Percentiles rank a stretch among this genome's conserved stretches.
Conservation (phyloP, 2,888 invertebrate genomes). For the Agelastica alni region DNA sequence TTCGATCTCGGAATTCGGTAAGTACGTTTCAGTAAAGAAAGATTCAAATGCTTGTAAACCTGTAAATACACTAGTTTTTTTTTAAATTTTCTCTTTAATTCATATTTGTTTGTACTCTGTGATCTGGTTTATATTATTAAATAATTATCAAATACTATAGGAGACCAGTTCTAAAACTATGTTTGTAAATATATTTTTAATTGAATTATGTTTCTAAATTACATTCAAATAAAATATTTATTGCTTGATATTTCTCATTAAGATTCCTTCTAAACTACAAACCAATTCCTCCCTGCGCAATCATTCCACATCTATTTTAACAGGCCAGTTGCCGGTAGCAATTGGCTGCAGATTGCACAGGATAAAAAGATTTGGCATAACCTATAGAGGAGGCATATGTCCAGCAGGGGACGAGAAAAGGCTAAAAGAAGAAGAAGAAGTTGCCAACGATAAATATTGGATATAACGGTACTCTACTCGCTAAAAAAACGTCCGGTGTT, state of each 20-base stretch:
- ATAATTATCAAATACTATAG: background rate
- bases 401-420: too few species aligned
- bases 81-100: background rate
- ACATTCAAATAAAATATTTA: slow-evolving; percentile 7
- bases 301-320: too few species aligned
- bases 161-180: background rate
- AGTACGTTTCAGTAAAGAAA: background rate
- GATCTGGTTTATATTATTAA: slow-evolving; percentile 1
- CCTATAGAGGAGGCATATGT: too few species aligned
- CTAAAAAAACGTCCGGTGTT: too few species aligned
- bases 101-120: background rate
- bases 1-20: background rate
- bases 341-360: too few species aligned
- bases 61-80: background rate
- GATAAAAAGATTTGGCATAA: too few species aligned
- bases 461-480: too few species aligned
- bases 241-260: slow-evolving; percentile 4
- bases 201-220: slow-evolving; percentile 1
- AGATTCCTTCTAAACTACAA: too few species aligned
- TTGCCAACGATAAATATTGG: too few species aligned
- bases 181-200: slow-evolving; percentile 6
- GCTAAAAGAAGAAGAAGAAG: too few species aligned
- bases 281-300: too few species aligned
- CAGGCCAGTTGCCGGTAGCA: too few species aligned
- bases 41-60: background rate